Evolutionary conservation across 2,113 vertebrate species (phyloP), one percentile per base, ranked within the genome.

Genomic region (Glaucomys volans): DNA sequence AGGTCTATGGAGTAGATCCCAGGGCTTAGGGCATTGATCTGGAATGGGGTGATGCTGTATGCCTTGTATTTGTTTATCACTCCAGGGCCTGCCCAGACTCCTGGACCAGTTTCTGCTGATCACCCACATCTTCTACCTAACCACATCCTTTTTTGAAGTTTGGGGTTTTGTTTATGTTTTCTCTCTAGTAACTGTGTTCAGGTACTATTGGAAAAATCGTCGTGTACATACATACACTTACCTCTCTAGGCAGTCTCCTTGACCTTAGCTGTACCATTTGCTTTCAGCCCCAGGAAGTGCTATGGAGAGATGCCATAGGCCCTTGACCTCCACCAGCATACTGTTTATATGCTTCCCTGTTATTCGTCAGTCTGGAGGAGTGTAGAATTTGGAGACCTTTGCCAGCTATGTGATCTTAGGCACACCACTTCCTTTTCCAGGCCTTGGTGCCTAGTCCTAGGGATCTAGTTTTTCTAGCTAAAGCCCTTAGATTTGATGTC

Each of bases 91-190:
- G 6, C 77, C 76, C 32, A 80, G 50, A 82, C 54, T 69, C 74
- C 72, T 75, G 77, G 95, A 67, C 59, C 67, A 40, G 37, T 91
- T 76, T 97, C 83, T 93, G 47, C 92, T 77, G 52, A 52, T 24
- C 22, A 82, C 72, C 35, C 42, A 83, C 14, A n/a, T 82, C 44
- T 54, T 66, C 64, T 76, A 44, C 42, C 87, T 85, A 67, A 66
- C 67, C 59, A 64, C 50, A 59, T 83, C 86, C 75, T 16, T 90
- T 90, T 76, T 77, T 71, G n/a, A 96, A 92, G 69, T 95, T 95
- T 42, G 69, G 81, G 20, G 91, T 96, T 94, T 75, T 92, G 72
- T 84, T 84, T 86, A 76, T 32, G 50, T 97, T 85, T 82, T 93
- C 57, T 97, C 54, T 57, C 30, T 81, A 40, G 71, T 74, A 89